Conservation (phyloP, 2,797 vertebrate genomes). For the Phoeniculus purpureus region DNA sequence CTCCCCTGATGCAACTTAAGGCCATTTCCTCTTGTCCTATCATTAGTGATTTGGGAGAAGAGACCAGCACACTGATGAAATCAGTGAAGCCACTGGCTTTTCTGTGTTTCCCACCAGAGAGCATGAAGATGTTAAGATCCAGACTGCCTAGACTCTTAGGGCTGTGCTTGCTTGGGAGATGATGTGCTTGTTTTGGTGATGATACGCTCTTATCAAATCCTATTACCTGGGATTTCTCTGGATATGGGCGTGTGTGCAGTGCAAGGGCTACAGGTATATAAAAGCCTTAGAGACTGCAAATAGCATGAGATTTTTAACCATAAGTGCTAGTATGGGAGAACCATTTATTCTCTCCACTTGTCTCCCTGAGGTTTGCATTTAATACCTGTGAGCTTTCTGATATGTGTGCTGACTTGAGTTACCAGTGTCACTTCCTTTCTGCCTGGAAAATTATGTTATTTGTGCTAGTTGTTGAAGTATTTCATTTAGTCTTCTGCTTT, state of each 20-base stretch:
- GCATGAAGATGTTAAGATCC: not conserved
- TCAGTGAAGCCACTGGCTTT: not conserved
- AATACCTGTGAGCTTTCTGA: not conserved
- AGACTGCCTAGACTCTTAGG: rapidly evolving
- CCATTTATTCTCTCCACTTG: not conserved
- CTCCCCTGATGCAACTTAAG: too few species aligned
- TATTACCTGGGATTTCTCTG: not conserved
- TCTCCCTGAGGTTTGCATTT: not conserved
- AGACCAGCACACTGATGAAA: too few species aligned
- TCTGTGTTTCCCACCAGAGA: not conserved
- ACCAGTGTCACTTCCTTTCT: not conserved
- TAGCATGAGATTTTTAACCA: not conserved
- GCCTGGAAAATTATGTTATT: not conserved
- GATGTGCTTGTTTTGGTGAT: not conserved
- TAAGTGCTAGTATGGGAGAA: not conserved
- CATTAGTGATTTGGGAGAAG: too few species aligned
- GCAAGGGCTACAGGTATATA: not conserved
- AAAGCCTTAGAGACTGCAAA: not conserved
- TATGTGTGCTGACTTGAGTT: not conserved
- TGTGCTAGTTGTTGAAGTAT: not conserved
- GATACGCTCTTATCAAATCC: not conserved
- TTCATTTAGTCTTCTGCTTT: not conserved
- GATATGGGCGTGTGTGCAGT: not conserved
- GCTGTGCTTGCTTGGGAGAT: not conserved
- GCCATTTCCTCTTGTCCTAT: too few species aligned